Percentiles rank a stretch among this genome's conserved stretches.
These are phyloP conservation scores for Chamaetylas fuelleborni DNA, from an alignment of 2,113 vertebrate genomes.

Conservation along the genomic window DNA sequence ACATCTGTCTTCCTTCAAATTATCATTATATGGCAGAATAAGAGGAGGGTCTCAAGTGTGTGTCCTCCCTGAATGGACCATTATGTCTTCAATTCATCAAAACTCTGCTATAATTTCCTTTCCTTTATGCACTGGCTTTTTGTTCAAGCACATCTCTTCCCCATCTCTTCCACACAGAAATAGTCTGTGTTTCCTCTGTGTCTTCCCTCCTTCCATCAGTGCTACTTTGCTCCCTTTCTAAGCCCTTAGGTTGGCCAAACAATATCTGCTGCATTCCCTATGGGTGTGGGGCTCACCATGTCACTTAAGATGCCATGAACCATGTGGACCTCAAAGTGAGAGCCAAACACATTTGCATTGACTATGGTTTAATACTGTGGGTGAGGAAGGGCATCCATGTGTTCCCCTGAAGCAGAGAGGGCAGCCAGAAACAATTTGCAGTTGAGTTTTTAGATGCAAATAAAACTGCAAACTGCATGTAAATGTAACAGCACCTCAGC, in stretches of 20 bases:
- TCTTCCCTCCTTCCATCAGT: background rate
- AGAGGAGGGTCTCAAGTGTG: background rate
- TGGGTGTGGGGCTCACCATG: rapidly evolving
- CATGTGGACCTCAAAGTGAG: background rate
- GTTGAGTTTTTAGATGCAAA: background rate
- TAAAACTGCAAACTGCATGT: background rate
- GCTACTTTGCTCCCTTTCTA: background rate
- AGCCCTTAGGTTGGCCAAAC: background rate
- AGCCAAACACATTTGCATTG: background rate
- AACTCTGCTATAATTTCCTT: background rate
- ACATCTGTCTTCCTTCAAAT: background rate
- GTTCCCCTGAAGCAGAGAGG: background rate
- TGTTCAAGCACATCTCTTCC: background rate
- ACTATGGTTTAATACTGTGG: background rate
- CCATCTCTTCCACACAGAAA: background rate
- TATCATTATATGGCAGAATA: background rate
- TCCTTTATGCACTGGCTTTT: background rate
- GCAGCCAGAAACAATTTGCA: background rate
- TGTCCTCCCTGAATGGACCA: background rate
- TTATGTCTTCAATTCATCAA: background rate
- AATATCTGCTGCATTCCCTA: background rate
- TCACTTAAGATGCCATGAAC: background rate
- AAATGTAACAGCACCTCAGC: background rate
- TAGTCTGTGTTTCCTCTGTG: background rate
- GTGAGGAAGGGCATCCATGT: background rate